A percentile compares a stretch with the other conserved stretches of the same genome.
Evolutionary conservation across 2,113 vertebrate genomes (phyloP).

Genomic region (Vombatus ursinus): DNA sequence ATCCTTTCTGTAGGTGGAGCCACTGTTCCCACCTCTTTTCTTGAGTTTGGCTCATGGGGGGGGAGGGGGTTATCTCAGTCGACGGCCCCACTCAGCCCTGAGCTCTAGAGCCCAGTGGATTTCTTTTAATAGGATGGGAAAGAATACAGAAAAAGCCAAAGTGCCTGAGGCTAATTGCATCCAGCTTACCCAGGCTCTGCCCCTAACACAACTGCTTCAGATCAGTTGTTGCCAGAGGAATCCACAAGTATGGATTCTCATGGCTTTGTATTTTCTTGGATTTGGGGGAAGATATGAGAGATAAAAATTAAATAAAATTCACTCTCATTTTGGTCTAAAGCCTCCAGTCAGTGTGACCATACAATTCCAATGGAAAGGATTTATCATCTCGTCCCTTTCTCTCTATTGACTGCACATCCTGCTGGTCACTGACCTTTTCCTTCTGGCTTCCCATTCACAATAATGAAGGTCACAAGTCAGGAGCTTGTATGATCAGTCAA

Average conservation of each 20-base stretch:
- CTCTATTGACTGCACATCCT: background rate
- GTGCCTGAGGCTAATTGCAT: background rate
- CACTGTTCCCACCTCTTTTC: background rate
- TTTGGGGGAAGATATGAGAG: background rate
- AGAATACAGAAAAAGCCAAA: background rate
- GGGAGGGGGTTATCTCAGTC: background rate
- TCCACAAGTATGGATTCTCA: background rate
- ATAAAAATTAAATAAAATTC: background rate
- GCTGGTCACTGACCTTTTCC: background rate
- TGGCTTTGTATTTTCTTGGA: background rate
- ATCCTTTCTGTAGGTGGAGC: background rate
- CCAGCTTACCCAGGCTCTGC: background rate
- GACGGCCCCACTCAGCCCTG: background rate
- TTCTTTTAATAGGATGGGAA: background rate
- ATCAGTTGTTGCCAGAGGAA: background rate
- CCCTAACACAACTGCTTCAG: background rate
- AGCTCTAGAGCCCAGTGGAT: background rate
- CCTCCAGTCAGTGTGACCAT: background rate
- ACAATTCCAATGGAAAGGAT: background rate
- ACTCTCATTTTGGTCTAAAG: background rate
- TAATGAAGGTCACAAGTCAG: background rate
- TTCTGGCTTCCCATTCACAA: background rate
- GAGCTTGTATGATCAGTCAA: background rate
- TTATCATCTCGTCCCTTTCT: background rate
- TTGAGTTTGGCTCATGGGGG: no score